Conservation (phyloP, 2,797 vertebrate genomes). For the Coracias cyanogaster region DNA sequence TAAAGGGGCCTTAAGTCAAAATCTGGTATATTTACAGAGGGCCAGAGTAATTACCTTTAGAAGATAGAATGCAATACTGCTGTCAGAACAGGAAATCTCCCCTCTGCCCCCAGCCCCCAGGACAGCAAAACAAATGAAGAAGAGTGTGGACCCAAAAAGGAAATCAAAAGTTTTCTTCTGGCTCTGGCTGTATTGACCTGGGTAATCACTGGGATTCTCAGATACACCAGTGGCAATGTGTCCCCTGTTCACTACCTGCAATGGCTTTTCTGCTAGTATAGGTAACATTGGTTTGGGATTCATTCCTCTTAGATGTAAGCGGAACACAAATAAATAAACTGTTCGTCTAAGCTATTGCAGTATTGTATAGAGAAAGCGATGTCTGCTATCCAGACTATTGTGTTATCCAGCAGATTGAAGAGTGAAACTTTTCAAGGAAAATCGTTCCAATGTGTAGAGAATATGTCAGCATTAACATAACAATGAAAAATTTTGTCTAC, state of each 20-base stretch:
- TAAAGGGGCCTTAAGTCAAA: constrained; percentile 53
- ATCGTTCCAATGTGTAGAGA: neutral
- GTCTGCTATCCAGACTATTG: neutral
- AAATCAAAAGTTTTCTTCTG: neutral
- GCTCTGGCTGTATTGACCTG: neutral
- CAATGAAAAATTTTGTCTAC: neutral
- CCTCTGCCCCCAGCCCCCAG: neutral
- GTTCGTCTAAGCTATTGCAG: neutral
- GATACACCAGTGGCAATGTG: accelerated
- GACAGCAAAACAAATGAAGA: neutral
- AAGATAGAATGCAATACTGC: neutral
- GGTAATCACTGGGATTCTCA: neutral
- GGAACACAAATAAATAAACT: neutral
- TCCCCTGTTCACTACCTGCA: neutral
- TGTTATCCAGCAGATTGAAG: neutral
- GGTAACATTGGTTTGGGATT: neutral
- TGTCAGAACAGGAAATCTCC: neutral
- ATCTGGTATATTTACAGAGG: neutral
- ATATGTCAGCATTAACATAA: neutral
- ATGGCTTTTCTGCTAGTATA: neutral
- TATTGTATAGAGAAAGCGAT: neutral
- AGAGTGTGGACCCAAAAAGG: neutral
- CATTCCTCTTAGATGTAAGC: neutral
- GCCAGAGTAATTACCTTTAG: constrained; percentile 19
- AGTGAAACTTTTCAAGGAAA: neutral